A percentile compares a stretch with the other conserved stretches of the same genome.
These are phyloP conservation scores for Coregonus clupeaformis DNA, from an alignment of 2,113 vertebrate genomes.

Conservation along the genomic window DNA sequence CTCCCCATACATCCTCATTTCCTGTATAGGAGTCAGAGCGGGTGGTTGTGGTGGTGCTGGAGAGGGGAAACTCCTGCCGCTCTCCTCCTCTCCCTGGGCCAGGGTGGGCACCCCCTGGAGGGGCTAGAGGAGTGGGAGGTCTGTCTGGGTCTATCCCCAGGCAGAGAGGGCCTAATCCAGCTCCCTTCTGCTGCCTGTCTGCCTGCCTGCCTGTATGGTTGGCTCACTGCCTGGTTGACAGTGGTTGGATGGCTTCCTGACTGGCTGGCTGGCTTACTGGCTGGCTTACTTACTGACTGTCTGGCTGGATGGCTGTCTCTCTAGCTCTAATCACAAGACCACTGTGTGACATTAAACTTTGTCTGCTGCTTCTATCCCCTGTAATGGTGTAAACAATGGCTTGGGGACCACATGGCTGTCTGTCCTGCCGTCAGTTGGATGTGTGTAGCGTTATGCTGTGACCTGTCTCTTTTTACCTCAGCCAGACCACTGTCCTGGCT, in stretches of 20 bases:
- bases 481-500: neutral
- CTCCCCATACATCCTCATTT: slow-evolving; percentile 58
- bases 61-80: too few relatives aligned
- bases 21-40: slow-evolving; percentile 38
- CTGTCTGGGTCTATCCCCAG: slow-evolving; percentile 59
- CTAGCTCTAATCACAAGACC: neutral
- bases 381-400: slow-evolving; percentile 47
- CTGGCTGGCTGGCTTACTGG: neutral
- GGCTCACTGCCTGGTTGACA: neutral
- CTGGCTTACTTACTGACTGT: too few relatives aligned
- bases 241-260: too few relatives aligned
- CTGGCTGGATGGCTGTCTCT: slow-evolving; percentile 11
- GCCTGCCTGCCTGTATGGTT: neutral
- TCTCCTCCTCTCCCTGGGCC: slow-evolving; percentile 1
- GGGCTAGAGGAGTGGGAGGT: neutral
- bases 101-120: neutral
- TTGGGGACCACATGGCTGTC: slow-evolving; percentile 26
- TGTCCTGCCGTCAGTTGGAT: slow-evolving; percentile 4
- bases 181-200: slow-evolving; percentile 60
- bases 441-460: neutral
- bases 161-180: slow-evolving; percentile 57
- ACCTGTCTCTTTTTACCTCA: neutral
- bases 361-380: slow-evolving; percentile 26
- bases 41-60: slow-evolving; percentile 2
- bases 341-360: neutral